A percentile compares a stretch with the other conserved stretches of the same genome.
Evolutionary conservation across 2,888 invertebrate genomes (phyloP).

Genomic region (Rhaphigaster nebulosa): DNA sequence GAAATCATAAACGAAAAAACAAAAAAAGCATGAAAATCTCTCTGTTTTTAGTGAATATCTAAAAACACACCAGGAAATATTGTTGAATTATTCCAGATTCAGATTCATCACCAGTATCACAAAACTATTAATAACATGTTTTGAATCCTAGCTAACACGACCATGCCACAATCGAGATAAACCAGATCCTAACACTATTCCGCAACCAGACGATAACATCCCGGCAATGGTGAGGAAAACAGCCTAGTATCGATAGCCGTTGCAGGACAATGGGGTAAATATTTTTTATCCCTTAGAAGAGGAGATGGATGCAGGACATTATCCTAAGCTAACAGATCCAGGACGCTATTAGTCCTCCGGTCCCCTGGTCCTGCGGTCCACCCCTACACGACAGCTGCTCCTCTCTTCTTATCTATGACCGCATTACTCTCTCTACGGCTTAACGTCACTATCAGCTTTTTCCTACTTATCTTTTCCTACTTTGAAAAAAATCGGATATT

Average conservation of each 20-base stretch:
- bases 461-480: neutral
- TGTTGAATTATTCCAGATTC: too few species aligned
- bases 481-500: neutral
- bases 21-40: too few species aligned
- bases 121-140: too few species aligned
- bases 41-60: too few species aligned
- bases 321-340: slow-evolving; percentile 27
- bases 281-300: neutral
- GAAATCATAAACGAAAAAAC: too few species aligned
- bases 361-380: neutral
- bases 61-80: too few species aligned
- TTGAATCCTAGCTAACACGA: too few species aligned
- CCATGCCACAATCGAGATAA: neutral
- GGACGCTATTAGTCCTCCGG: neutral
- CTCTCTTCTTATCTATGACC: neutral
- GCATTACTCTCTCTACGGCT: neutral
- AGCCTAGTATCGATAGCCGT: neutral
- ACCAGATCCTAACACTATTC: neutral
- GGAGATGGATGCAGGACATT: slow-evolving; percentile 23
- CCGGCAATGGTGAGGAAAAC: neutral
- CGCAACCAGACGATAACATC: neutral
- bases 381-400: neutral
- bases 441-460: slow-evolving; percentile 11
- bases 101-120: too few species aligned
- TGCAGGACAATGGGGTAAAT: neutral